These are phyloP conservation scores for Zapornia atra DNA, from an alignment of 2,113 vertebrate genomes.

Conservation along the genomic window DNA sequence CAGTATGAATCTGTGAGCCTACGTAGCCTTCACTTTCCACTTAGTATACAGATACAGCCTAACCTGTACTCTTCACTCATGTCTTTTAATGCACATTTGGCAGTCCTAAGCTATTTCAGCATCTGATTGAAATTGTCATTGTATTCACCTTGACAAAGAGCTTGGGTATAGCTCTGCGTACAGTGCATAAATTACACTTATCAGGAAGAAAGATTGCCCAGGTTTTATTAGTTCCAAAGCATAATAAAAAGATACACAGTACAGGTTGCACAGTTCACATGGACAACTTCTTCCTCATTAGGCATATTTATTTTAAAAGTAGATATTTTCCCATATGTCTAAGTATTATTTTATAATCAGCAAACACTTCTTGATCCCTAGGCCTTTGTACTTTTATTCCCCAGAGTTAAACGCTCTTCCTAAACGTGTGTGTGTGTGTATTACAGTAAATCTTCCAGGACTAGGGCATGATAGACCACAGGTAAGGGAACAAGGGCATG, in stretches of 20 bases:
- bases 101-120: background rate
- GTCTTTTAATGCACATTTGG: background rate
- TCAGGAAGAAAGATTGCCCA: background rate
- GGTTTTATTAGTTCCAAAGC: conserved; percentile 29
- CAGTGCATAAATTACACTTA: background rate
- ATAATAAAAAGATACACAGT: background rate
- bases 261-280: background rate
- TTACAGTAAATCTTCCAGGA: background rate
- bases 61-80: background rate
- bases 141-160: background rate
- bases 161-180: background rate
- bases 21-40: background rate
- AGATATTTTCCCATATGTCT: background rate
- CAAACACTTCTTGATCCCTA: background rate
- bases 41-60: background rate
- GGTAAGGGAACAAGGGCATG: background rate
- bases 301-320: background rate
- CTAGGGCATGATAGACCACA: background rate
- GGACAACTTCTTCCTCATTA: background rate
- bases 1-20: background rate
- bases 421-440: background rate
- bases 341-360: background rate
- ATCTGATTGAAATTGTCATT: background rate
- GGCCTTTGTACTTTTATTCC: background rate
- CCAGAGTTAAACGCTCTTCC: background rate